A percentile compares a stretch with the other conserved stretches of the same genome.
Conservation (phyloP, 2,888 invertebrate genomes). For the Mimas tiliae region DNA sequence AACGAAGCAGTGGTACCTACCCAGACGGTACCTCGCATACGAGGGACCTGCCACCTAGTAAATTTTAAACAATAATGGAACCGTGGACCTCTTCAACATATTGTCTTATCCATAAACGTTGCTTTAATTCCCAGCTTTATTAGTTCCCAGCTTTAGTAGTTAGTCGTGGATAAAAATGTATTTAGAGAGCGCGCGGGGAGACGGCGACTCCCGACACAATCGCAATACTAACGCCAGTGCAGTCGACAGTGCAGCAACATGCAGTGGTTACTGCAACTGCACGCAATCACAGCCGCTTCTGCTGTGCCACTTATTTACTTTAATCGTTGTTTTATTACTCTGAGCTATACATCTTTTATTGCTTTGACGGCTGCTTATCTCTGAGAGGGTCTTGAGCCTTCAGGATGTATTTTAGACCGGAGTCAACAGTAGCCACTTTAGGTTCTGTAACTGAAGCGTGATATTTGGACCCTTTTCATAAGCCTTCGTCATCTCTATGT, state of each 20-base stretch:
- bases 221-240: neutral
- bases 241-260: neutral
- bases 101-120: too few species aligned
- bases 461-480: too few species aligned
- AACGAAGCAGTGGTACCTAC: too few species aligned
- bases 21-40: too few species aligned
- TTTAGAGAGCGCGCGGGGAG: slow-evolving; percentile 1
- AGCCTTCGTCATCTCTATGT: too few species aligned
- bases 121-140: neutral
- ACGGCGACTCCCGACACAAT: slow-evolving; percentile 1
- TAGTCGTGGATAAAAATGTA: slow-evolving; percentile 10
- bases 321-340: slow-evolving; percentile 10
- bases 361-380: neutral
- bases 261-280: neutral
- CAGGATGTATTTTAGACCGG: neutral
- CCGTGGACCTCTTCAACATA: too few species aligned
- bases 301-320: slow-evolving; percentile 6
- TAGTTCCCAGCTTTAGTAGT: neutral
- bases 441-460: too few species aligned
- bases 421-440: too few species aligned
- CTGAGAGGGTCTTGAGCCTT: neutral
- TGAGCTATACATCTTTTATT: neutral
- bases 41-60: too few species aligned
- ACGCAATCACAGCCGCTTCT: neutral
- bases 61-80: too few species aligned